Evolutionary conservation across 37 sponge, comb jelly and placozoan genomes (phyloP), one percentile per base, ranked within the genome.

Genomic region (Axinella damicornis): DNA sequence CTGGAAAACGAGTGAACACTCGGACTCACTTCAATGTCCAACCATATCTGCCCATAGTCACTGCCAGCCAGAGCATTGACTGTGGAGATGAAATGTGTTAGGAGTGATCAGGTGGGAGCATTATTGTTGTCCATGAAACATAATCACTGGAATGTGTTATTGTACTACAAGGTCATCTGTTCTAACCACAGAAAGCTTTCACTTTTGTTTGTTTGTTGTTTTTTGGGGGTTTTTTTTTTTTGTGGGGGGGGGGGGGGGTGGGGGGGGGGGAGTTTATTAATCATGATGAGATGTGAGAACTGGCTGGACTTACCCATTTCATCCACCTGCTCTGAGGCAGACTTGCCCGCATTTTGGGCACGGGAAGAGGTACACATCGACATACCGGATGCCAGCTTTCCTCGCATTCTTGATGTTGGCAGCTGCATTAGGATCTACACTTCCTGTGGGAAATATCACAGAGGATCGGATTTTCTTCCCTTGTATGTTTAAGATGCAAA

Each of bases 311-410:
- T 75, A 93, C 93, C 89, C 91, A 91, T 95, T 35, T 88, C 92
- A 2, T 69, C 25, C 35, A 95, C 96, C 37, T 95, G 96, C 39
- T 67, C 82, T 5, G 80, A 38, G 14, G 90, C 90, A 65, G 90
- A 78, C 38, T 84, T 77, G 31, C 62, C n/a, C 2, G 65, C 96
- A 95, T 54, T 62, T 86, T 9, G 92, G 92, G 73, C 92, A 92
- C 5, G 96, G 96, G 77, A 95, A 95, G 90, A 95, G 72, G 69
- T 95, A 95, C 57, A 92, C 88, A 59, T 95, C 96, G 13, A 92
- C 88, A 64, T 92, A 74, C 0, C 67, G 4, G 67, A 95, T 66
- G 15, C 93, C 96, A 30, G 85, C 96, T 16, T 55, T 72, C 46
- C 79, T 76, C n/a, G 96, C 96, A 75, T 95, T 92, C 33, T 69